Evolutionary conservation across 2,888 invertebrate species (phyloP).

Genomic region (Mellilla xanthometata): DNA sequence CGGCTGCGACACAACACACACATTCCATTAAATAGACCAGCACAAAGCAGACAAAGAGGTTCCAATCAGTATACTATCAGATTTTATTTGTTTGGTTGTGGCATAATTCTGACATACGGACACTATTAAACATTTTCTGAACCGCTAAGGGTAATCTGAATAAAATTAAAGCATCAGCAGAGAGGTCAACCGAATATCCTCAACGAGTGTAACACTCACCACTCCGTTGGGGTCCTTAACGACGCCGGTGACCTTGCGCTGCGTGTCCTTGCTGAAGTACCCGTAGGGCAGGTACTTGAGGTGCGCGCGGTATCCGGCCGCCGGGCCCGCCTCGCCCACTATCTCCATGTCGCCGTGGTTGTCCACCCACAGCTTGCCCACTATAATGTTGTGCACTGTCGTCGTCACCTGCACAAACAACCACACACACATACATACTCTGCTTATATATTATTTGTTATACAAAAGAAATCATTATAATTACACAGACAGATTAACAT

Average conservation of each 20-base stretch:
- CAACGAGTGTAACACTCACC: slow-evolving; percentile 64
- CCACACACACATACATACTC: neutral
- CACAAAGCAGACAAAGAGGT: no score
- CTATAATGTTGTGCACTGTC: slow-evolving; percentile 99
- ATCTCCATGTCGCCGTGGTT: slow-evolving; percentile 99
- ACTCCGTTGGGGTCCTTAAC: slow-evolving; percentile 88
- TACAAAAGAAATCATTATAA: no score
- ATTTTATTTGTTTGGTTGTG: no score
- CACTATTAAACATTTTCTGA: no score
- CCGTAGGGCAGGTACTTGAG: slow-evolving; percentile 99
- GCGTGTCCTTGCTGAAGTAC: slow-evolving; percentile 98
- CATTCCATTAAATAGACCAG: no score
- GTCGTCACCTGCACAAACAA: slow-evolving; percentile 93
- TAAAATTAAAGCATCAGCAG: neutral
- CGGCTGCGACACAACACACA: slow-evolving; percentile 82
- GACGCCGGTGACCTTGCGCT: slow-evolving; percentile 93
- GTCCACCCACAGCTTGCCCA: slow-evolving; percentile 99
- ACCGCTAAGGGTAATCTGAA: no score
- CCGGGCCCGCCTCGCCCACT: slow-evolving; percentile 89
- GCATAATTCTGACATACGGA: no score
- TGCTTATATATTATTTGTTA: no score
- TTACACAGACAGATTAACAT: no score
- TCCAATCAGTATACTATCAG: no score
- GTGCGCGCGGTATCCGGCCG: slow-evolving; percentile 95
- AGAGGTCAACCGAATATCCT: neutral